Evolutionary conservation across 1,140 invertebrate genomes (phyloP).

Genomic region (Zophobas atratus): DNA sequence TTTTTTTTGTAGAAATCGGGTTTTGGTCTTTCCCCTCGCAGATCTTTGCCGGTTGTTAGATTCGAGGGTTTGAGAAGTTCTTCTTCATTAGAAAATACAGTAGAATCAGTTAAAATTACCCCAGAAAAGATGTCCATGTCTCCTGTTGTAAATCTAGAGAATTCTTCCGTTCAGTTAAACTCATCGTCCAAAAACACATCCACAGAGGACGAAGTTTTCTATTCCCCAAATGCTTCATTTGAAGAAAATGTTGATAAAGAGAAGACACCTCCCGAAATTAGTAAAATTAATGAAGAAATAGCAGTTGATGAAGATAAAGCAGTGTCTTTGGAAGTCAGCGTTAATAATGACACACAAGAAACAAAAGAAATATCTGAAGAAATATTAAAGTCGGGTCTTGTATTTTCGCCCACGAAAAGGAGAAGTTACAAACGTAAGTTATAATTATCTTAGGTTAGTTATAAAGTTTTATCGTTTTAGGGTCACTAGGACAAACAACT

Average conservation of each 20-base stretch:
- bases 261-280: neutral
- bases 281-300: no score
- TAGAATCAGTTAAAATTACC: neutral
- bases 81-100: neutral
- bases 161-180: constrained; percentile 13
- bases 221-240: constrained; percentile 57
- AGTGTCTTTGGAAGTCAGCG: no score
- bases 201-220: constrained; percentile 56
- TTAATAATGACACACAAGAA: neutral
- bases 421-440: constrained; percentile 60
- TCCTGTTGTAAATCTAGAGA: neutral
- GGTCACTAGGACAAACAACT: neutral
- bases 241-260: constrained; percentile 17
- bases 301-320: no score
- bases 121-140: neutral
- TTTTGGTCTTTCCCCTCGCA: constrained; percentile 17
- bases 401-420: constrained; percentile 53
- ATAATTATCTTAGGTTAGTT: constrained; percentile 3
- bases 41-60: constrained; percentile 18
- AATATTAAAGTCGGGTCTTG: neutral
- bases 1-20: constrained; percentile 17
- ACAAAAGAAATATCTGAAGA: neutral
- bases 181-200: constrained; percentile 50
- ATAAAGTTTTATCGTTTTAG: constrained; percentile 26
- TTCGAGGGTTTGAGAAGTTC: constrained; percentile 45